Evolutionary conservation across 1,140 invertebrate species (phyloP).

Genomic region (Saxidomus purpurata): DNA sequence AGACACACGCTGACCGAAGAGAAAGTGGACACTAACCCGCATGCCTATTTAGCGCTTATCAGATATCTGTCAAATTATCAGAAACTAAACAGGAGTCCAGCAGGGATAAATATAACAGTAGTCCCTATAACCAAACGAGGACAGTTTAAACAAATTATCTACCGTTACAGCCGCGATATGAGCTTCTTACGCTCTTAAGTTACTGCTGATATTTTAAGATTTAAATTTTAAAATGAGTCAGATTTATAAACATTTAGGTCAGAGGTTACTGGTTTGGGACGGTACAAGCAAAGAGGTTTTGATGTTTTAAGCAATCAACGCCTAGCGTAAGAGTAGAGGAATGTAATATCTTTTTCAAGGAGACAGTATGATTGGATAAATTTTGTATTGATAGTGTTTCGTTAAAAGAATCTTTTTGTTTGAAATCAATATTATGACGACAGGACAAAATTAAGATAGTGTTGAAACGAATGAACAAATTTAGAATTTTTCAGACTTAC

Average conservation of each 20-base stretch:
- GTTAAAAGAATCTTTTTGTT: conserved; percentile 65
- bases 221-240: conserved; percentile 66
- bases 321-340: conserved; percentile 31
- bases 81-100: conserved; percentile 41
- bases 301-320: conserved; percentile 50
- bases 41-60: conserved; percentile 64
- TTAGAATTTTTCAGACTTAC: neutral
- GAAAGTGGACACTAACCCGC: conserved; percentile 47
- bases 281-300: conserved; percentile 52
- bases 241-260: conserved; percentile 63
- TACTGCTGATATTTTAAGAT: conserved; percentile 57
- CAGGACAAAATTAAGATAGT: conserved; percentile 42
- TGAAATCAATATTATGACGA: conserved; percentile 61
- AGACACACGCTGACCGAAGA: conserved; percentile 44
- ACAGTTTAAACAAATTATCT: conserved; percentile 66
- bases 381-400: conserved; percentile 48
- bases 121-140: conserved; percentile 25
- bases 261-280: conserved; percentile 55
- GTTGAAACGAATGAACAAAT: conserved; percentile 41
- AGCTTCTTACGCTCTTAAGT: neutral
- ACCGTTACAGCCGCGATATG: conserved; percentile 8
- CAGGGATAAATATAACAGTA: conserved; percentile 42
- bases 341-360: conserved; percentile 59
- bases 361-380: conserved; percentile 61
- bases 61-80: conserved; percentile 64